Evolutionary conservation across 2,113 vertebrate genomes (phyloP).

Genomic region (Clarias batrachus): DNA sequence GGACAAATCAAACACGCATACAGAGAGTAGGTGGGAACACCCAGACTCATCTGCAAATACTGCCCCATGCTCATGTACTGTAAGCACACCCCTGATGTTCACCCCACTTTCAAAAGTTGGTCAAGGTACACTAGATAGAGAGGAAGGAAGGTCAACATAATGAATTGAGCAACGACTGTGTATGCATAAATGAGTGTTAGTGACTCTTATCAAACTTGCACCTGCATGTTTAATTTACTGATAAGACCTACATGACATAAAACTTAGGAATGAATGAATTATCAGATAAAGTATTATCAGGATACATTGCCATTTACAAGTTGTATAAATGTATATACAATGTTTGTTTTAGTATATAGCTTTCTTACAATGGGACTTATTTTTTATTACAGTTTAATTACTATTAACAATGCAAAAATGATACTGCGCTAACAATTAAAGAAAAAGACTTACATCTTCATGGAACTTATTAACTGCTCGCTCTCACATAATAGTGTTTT

Average conservation of each 20-base stretch:
- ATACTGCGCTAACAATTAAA: not conserved
- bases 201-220: not conserved
- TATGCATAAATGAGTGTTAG: not conserved
- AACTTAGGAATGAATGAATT: not conserved
- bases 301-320: not conserved
- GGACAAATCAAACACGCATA: constrained; percentile 12
- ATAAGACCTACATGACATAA: not conserved
- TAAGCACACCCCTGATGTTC: constrained; percentile 2
- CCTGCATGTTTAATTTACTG: not conserved
- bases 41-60: not conserved
- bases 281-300: not conserved
- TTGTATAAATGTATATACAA: not conserved
- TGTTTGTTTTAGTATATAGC: not conserved
- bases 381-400: not conserved
- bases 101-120: constrained; percentile 21
- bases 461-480: not conserved
- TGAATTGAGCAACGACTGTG: not conserved
- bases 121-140: constrained; percentile 35
- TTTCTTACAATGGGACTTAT: not conserved
- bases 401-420: not conserved
- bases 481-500: not conserved
- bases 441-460: not conserved
- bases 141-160: not conserved
- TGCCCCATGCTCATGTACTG: not conserved
- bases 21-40: constrained; percentile 6